Evolutionary conservation across 2,888 invertebrate species (phyloP), one percentile per base, ranked within the genome.

Genomic region (Eledone cirrhosa): DNA sequence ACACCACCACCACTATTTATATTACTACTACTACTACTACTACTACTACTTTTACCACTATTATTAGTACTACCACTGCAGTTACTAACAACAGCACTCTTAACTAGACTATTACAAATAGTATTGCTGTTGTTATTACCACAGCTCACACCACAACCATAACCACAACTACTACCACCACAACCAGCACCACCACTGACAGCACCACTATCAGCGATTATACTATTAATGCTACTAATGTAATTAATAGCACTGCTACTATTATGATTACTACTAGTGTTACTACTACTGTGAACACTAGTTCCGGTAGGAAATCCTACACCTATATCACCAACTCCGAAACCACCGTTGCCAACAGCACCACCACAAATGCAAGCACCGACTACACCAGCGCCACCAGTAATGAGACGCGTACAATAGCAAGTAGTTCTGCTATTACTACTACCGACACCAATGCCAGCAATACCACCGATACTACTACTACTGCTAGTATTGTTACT

Each of bases 21-120:
- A 72, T n/a, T 72, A 72, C 69, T 19, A 16, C 67, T 67, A 11
- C 67, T 29, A 22, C 33, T 31, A 41, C 69, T 72, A n/a, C n/a
- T n/a, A 11, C n/a, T 22, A 16, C 5, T 33, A 33, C 19, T 11
- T 31, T 31, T 29, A 1, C 41, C 31, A 41, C 41, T 72, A n/a
- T 19, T 4, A 19, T 19, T 41, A 27, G n/a, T 31, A 33, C 2
- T 41, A n/a, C 22, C 22, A 5, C 41, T 22, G 5, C 29, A 11
- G 67, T 0, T 22, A 14, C 29, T 67, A 19, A 5, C 24, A 13
- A 67, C 7, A 29, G 16, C 19, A 67, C 67, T 29, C 16, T 29
- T 67, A 16, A 4, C 33, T 31, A 19, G 29, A 22, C 31, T 7
- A 22, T 22, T 72, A 33, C 22, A 13, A 5, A 22, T 22, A 19